A percentile compares a stretch with the other conserved stretches of the same genome.
Evolutionary conservation across 2,113 vertebrate species (phyloP).

Genomic region (Hiodon tergisus): DNA sequence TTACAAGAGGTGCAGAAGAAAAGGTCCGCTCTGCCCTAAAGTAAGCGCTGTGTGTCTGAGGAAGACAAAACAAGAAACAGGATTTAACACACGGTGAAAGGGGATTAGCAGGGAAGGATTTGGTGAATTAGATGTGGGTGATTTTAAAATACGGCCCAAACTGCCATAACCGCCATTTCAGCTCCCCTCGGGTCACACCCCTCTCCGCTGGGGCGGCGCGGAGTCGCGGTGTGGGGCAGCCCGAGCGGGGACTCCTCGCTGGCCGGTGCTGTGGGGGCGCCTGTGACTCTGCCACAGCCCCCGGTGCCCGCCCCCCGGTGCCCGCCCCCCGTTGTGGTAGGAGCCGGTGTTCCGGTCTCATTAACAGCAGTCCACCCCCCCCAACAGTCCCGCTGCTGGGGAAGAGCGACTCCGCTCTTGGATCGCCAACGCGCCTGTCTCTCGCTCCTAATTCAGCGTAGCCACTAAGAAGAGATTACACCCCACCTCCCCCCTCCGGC

Average conservation of each 20-base stretch:
- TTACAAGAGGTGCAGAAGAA: not conserved
- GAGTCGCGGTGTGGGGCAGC: not conserved
- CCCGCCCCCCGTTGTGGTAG: not conserved
- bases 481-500: conserved; percentile 29
- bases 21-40: conserved; percentile 1
- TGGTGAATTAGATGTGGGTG: conserved; percentile 16
- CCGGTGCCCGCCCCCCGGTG: too few species aligned
- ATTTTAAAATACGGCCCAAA: not conserved
- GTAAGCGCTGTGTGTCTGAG: conserved; percentile 9
- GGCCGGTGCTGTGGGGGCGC: not conserved
- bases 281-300: not conserved
- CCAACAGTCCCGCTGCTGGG: not conserved
- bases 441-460: conserved; percentile 25
- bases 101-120: conserved; percentile 16
- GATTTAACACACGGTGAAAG: conserved; percentile 19
- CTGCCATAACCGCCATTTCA: not conserved
- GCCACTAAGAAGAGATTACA: conserved; percentile 39
- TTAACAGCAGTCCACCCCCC: not conserved
- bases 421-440: conserved; percentile 25
- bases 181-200: not conserved
- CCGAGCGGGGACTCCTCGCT: not conserved
- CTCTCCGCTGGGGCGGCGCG: not conserved
- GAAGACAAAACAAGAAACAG: conserved; percentile 20
- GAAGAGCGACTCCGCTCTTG: not conserved
- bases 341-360: not conserved